phyloP scores from a whole-genome alignment of 2,888 invertebrate genomes.

The Pelosia muscerda region DNA sequence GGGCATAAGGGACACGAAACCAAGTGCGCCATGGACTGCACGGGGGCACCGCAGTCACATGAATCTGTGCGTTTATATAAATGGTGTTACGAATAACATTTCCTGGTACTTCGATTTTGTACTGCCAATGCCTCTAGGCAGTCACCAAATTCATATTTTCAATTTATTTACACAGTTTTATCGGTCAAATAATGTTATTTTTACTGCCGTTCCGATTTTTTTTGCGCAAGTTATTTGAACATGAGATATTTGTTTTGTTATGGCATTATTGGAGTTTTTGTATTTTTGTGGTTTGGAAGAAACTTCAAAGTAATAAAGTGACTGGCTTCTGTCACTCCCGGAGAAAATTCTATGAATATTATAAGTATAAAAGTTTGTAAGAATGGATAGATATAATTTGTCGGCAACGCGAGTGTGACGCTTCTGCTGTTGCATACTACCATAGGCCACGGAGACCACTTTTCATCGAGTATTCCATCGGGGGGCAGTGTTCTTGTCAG shows the following conservation, averaged over 20 bases:
- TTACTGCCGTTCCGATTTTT: constrained; percentile 2
- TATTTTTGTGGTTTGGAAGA: not conserved
- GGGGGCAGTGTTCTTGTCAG: too few relatives aligned
- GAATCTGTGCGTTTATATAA: not conserved
- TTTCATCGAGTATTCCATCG: too few relatives aligned
- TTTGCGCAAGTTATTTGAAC: not conserved
- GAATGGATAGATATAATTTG: too few relatives aligned
- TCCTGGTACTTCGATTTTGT: constrained; percentile 18
- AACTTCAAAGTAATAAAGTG: not conserved
- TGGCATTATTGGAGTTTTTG: not conserved
- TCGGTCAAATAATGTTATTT: constrained; percentile 34
- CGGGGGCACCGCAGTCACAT: too few relatives aligned
- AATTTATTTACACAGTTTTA: constrained; percentile 39
- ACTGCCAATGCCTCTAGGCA: constrained; percentile 17
- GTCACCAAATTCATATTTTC: constrained; percentile 31
- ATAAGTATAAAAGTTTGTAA: too few relatives aligned
- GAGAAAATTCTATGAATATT: too few relatives aligned
- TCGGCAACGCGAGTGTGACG: too few relatives aligned
- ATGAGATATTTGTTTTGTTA: not conserved
- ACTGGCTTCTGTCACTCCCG: not conserved
- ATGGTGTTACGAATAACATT: constrained; percentile 20
- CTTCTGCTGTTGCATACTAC: too few relatives aligned
- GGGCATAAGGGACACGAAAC: too few relatives aligned
- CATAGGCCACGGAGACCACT: too few relatives aligned
- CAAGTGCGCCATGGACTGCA: too few relatives aligned